phyloP scores from a whole-genome alignment of 1,140 invertebrate genomes.

The Scaptodrosophila lebanonensis region DNA sequence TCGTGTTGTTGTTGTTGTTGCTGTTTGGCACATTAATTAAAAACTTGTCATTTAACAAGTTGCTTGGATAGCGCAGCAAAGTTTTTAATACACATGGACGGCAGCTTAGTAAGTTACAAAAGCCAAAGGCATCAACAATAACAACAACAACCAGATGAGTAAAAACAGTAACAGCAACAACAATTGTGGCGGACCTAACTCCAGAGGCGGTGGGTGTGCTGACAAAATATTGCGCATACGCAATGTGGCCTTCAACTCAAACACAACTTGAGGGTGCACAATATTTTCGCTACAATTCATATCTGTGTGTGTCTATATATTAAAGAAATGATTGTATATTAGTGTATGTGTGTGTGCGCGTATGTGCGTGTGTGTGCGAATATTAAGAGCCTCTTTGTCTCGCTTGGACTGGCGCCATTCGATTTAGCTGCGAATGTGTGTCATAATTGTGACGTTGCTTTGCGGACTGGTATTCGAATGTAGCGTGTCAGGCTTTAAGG shows the following conservation, averaged over 20 bases:
- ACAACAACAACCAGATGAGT: not conserved
- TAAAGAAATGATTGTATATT: constrained; percentile 17
- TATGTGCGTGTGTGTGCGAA: no score
- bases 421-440: constrained; percentile 4
- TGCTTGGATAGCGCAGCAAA: constrained; percentile 6
- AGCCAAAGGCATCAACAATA: not conserved
- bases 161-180: not conserved
- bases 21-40: constrained; percentile 50
- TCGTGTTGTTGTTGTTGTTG: constrained; percentile 5
- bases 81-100: no score
- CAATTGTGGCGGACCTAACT: not conserved
- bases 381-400: constrained; percentile 29
- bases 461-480: no score
- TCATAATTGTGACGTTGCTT: constrained; percentile 25
- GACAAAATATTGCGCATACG: constrained; percentile 36
- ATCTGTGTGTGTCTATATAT: constrained; percentile 24
- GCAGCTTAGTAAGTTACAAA: constrained; percentile 17
- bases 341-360: constrained; percentile 1
- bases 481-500: no score
- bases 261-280: constrained; percentile 18
- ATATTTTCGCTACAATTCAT: constrained; percentile 27
- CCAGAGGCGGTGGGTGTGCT: not conserved
- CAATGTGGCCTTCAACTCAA: constrained; percentile 25
- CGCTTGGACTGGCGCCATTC: constrained; percentile 24
- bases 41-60: constrained; percentile 29